Evolutionary conservation across 2,113 vertebrate species (phyloP), one percentile per base, ranked within the genome.

Genomic region (Trematocara macrostoma): DNA sequence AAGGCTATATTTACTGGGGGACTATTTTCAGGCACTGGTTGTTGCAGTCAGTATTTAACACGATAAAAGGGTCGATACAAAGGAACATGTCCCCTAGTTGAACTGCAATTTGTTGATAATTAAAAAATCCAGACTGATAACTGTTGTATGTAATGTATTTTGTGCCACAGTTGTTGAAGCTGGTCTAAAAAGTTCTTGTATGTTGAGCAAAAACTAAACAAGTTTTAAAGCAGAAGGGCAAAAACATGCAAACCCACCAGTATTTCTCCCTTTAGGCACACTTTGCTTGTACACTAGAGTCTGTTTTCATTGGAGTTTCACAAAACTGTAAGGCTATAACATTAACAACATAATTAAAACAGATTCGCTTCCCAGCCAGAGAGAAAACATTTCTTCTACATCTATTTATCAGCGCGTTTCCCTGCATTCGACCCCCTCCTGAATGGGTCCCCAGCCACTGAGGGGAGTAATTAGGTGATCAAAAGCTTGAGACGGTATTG

Each of bases 401-500:
- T 88, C 83, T 85, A 87, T 91, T 90, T 76, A 93, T 92, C 87
- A 88, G 89, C 86, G 61, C 53, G 79, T 88, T 88, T 88, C 18
- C 31, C 81, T 80, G 82, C 45, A 42, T 78, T 86, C 82, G 61
- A 23, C 53, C 47, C 87, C 78, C 67, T 79, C 67, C 79, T 67
- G 78, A 92, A 91, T 26, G 80, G 88, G 91, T 89, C 89, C 92
- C 91, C 88, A 61, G 88, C 57, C 90, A 88, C 90, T 45, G 26
- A 87, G 59, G 86, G 91, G 84, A 93, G 92, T 94, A 93, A 94
- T 94, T 94, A 94, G 85, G 71, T 86, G 85, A 94, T 94, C 94
- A 94, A 92, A 94, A 93, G 91, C 91, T 90, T 88, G 92, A 93
- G 88, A 93, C 91, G 49, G 87, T 94, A 95, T 94, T 90, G 93